Base-by-base conservation (phyloP, 92 coral and sea anemone genomes). In the Epizoanthus stellaris region DNA sequence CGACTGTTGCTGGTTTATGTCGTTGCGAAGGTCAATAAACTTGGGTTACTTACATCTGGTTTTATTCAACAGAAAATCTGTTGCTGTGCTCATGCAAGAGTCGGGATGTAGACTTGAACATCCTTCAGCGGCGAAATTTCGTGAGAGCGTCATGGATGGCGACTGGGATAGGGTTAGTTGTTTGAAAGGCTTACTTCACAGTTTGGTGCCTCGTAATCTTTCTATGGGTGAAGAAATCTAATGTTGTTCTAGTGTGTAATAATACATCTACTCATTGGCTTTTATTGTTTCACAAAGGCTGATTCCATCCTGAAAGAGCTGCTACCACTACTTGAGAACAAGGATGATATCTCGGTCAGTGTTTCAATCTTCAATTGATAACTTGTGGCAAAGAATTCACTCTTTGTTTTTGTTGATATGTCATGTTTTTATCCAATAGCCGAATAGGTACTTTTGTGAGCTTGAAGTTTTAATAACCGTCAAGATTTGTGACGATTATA, bases 91-190 rank as follows among this genome's bases (percentile, higher is more conserved):
- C 58, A 94, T 96, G 94, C 91, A 91, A 81, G 99, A 96, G 83
- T 96, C 99, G 14, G 99, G 98, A 76, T 96, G 99, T 90, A 96
- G 94, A 91, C 94, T 96, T 65, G 99, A 96, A 89, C 99, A 96
- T 84, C 99, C 98, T 23, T 96, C 99, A 49, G 99, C 99, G 15
- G 92, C 98, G 61, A 96, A 93, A 85, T 96, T 96, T 91, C 92
- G 99, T 11, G 98, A 96, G 75, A 96, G 99, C 85, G 93, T 96
- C 9, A 89, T 96, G 96, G 91, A 90, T 82, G 99, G 99, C 88
- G 99, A 96, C 42, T 96, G 99, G 99, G 98, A 91, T 71, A 80
- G 95, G 96, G 99, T 96, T 85, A 86, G 98, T 85, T 14, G 21
- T 84, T 76, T 85, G 71, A 84, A 66, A 85, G 87, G 70, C 82